Evolutionary conservation across 2,113 vertebrate genomes (phyloP).

Genomic region (Silurus meridionalis): DNA sequence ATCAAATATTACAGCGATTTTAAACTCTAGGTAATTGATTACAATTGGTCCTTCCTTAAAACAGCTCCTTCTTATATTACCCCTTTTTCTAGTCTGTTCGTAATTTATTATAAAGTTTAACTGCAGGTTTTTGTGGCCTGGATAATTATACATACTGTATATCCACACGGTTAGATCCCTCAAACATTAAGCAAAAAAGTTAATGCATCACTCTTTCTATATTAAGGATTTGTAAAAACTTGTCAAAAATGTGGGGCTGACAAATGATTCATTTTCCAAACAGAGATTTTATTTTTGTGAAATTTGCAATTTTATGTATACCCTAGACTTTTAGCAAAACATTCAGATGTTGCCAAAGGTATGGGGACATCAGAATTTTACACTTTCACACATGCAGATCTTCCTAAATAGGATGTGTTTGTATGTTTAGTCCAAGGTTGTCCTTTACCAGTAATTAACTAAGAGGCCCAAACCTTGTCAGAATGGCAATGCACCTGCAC

Average conservation of each 20-base stretch:
- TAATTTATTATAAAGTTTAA: background rate
- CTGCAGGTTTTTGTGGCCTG: background rate
- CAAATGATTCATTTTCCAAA: constrained; percentile 7
- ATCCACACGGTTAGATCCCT: background rate
- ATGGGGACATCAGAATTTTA: background rate
- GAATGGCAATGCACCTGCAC: background rate
- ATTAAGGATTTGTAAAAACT: background rate
- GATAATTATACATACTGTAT: background rate
- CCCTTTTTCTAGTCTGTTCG: background rate
- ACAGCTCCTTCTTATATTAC: background rate
- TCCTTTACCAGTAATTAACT: background rate
- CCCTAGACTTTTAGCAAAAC: background rate
- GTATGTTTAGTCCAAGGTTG: background rate
- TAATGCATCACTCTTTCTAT: constrained; percentile 2
- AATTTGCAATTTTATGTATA: background rate
- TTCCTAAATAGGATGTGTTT: background rate
- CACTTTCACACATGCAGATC: background rate
- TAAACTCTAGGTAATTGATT: background rate
- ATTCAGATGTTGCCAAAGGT: background rate
- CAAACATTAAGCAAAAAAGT: constrained; percentile 26
- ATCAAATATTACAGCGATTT: background rate
- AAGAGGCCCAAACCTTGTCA: background rate
- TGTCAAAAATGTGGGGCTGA: background rate
- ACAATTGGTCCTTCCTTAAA: background rate
- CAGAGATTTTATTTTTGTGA: background rate